phyloP scores from a whole-genome alignment of 2,113 vertebrate species.

The Ovibos moschatus region DNA sequence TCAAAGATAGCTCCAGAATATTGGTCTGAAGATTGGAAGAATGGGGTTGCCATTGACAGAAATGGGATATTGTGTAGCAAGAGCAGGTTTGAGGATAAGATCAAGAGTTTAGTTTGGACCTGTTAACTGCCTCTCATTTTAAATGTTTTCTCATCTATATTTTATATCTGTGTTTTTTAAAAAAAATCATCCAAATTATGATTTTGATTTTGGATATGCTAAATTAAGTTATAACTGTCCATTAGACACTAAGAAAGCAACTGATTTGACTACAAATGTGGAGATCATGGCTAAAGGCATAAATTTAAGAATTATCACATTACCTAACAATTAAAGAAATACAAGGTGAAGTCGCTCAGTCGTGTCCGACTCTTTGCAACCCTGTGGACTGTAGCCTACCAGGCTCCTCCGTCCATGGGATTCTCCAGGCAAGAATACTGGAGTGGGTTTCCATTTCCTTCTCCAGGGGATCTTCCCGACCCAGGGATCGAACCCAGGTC shows the following conservation, averaged over 20 bases:
- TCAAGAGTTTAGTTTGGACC: not conserved
- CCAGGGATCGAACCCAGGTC: no score
- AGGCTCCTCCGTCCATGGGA: no score
- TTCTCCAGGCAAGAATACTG: no score
- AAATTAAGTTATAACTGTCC: not conserved
- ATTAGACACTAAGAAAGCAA: not conserved
- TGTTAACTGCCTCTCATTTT: not conserved
- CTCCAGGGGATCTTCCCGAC: no score
- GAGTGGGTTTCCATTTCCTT: no score
- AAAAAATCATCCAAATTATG: not conserved
- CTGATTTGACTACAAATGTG: not conserved
- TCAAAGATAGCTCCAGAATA: not conserved
- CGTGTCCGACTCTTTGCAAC: no score
- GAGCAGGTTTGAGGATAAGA: not conserved
- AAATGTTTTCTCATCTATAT: not conserved
- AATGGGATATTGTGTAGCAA: not conserved
- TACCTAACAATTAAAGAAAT: not conserved
- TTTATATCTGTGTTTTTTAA: not conserved
- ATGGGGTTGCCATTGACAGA: not conserved
- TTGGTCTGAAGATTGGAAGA: not conserved
- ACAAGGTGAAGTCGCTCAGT: no score
- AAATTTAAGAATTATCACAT: not conserved
- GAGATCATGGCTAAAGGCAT: not conserved
- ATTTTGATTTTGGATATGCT: not conserved
- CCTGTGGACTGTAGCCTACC: no score